Base-by-base conservation (phyloP, 1,140 invertebrate species). In the Harpegnathos saltator region DNA sequence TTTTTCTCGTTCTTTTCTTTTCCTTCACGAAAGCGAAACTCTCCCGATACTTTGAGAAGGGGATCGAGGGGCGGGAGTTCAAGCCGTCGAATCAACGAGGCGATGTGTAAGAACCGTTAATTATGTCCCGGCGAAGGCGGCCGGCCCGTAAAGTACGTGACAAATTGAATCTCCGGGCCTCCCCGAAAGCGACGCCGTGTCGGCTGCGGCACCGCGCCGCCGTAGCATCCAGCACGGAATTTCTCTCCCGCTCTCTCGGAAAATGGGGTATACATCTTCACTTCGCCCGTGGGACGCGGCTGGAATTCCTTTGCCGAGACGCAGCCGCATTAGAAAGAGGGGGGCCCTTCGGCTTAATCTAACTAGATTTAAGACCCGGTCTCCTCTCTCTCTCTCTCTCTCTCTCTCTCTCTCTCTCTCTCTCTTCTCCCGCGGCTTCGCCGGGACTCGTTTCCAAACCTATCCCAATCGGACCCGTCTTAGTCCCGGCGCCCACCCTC, bases 261-360 rank as follows among this genome's bases (percentile, higher is more conserved):
- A 75, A 78, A 77, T 77, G 22, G n/a, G 62, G 19, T 69, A 66
- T 72, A 83, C 66, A 62, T 86, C 86, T 84, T 73, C 50, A 84
- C 86, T 86, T 86, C 22, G 56, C 73, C 62, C 9, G 38, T 26
- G 15, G 54, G 50, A 38, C 74, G 62, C 62, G 50, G 22, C 7
- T 61, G 58, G 66, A 71, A 75, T 71, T 19, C 52, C 61, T 63
- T 86, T 72, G 61, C 77, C 63, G 77, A 66, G 65, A 77, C 63
- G 77, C 85, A 71, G 83, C 17, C 72, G 82, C 75, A 88, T 85
- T 88, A 88, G n/a, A n/a, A 85, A 87, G 82, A 63, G 56, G 52
- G 38, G 48, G 50, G 44, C 44, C 29, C 56, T 61, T 58, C 17
- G 65, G 17, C 33, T 72, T 85, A 87, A 88, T 87, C 87, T 82